Evolutionary conservation across 2,113 vertebrate genomes (phyloP).

Genomic region (Raphicerus campestris): DNA sequence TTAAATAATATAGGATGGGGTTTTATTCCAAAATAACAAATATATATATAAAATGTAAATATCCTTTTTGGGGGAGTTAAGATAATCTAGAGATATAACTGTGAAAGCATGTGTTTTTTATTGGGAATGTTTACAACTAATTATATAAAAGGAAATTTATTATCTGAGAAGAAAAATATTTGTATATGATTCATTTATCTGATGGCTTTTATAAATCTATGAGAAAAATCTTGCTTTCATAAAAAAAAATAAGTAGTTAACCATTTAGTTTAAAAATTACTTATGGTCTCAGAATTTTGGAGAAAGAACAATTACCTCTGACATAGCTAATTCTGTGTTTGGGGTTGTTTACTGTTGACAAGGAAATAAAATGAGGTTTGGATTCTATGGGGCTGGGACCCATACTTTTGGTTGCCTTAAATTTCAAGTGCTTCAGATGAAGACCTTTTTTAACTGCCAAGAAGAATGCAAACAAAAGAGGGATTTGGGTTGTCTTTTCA

Average conservation of each 20-base stretch:
- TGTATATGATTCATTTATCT: neutral
- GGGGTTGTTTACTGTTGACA: neutral
- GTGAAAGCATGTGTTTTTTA: neutral
- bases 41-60: neutral
- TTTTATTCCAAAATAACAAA: neutral
- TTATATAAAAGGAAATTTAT: neutral
- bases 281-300: conserved; percentile 3
- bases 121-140: neutral
- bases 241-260: neutral
- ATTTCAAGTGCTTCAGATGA: neutral
- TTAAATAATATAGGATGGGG: neutral
- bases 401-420: neutral
- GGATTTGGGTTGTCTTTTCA: neutral
- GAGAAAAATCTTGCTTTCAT: conserved; percentile 23
- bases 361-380: neutral
- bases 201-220: neutral
- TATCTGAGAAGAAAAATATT: conserved; percentile 10
- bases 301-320: neutral
- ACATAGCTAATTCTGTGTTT: neutral
- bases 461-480: conserved; percentile 2
- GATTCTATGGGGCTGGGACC: neutral
- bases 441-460: neutral
- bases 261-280: neutral
- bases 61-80: neutral
- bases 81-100: neutral